Percentiles rank a stretch among this genome's conserved stretches.
Conservation (phyloP, 2,888 invertebrate species). For the Pyrochroa serraticornis region DNA sequence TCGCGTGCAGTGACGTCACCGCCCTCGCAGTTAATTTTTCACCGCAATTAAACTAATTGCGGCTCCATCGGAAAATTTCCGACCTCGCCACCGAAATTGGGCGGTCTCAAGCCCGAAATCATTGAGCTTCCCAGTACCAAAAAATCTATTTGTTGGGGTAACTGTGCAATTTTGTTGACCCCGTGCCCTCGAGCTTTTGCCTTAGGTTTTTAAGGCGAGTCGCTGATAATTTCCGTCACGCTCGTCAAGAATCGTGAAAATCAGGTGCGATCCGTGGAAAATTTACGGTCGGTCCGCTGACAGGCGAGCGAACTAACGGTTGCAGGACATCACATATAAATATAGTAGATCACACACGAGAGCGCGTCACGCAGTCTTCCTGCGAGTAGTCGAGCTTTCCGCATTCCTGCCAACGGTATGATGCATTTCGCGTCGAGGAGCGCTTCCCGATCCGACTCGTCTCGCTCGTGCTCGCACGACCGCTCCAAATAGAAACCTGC, state of each 20-base stretch:
- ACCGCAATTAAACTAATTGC: not conserved
- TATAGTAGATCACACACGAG: constrained; percentile 38
- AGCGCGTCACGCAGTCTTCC: constrained; percentile 36
- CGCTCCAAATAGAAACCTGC: constrained; percentile 9
- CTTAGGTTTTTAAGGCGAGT: no score
- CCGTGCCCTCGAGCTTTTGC: no score
- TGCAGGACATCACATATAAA: constrained; percentile 21
- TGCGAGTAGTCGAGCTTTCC: constrained; percentile 27
- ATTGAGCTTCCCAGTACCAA: no score
- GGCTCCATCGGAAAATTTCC: not conserved
- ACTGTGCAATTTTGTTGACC: no score
- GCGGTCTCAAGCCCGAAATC: no score
- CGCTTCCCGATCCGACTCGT: constrained; percentile 12
- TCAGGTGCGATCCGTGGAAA: no score
- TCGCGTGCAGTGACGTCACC: constrained; percentile 13
- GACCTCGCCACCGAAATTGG: no score
- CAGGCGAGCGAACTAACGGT: constrained; percentile 30
- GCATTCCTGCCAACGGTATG: constrained; percentile 32
- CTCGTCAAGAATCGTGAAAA: no score
- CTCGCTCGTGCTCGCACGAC: constrained; percentile 22
- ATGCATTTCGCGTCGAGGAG: constrained; percentile 18
- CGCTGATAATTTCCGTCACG: no score
- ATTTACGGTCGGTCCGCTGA: constrained; percentile 1
- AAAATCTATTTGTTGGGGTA: no score
- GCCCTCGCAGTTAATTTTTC: constrained; percentile 13